phyloP scores from a whole-genome alignment of 1,140 invertebrate species.

The Pogonognathellus flavescens region DNA sequence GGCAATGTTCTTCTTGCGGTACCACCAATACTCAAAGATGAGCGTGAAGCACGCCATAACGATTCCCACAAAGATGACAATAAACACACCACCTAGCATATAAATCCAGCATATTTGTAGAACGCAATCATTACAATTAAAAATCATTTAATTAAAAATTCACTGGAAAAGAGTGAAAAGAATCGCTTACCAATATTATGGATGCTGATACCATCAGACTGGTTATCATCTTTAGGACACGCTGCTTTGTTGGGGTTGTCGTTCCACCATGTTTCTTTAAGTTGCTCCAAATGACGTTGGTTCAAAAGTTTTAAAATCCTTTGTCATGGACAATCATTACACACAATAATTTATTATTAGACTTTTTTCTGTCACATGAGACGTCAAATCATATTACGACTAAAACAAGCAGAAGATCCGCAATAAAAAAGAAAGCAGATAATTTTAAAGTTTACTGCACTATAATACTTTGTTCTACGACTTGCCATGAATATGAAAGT shows the following conservation, averaged over 20 bases:
- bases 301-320: slow-evolving; percentile 94
- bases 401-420: too few relatives aligned
- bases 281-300: slow-evolving; percentile 88
- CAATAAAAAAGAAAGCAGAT: too few relatives aligned
- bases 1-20: slow-evolving; percentile 70
- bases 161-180: neutral
- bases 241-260: slow-evolving; percentile 81
- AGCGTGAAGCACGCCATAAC: slow-evolving; percentile 90
- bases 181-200: slow-evolving; percentile 85
- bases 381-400: neutral
- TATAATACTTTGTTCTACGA: too few relatives aligned
- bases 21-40: slow-evolving; percentile 96
- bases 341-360: neutral
- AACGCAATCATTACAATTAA: too few relatives aligned
- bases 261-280: slow-evolving; percentile 97
- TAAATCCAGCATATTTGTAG: too few relatives aligned
- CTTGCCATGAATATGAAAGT: too few relatives aligned
- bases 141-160: too few relatives aligned
- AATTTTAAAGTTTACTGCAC: too few relatives aligned
- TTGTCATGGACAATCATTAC: neutral
- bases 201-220: slow-evolving; percentile 96
- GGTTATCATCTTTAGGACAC: slow-evolving; percentile 90
- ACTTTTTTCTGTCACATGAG: too few relatives aligned
- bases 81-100: slow-evolving; percentile 96
- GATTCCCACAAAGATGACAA: slow-evolving; percentile 95